Base-by-base conservation (phyloP, 2,113 vertebrate species). In the Ophiodon elongatus region DNA sequence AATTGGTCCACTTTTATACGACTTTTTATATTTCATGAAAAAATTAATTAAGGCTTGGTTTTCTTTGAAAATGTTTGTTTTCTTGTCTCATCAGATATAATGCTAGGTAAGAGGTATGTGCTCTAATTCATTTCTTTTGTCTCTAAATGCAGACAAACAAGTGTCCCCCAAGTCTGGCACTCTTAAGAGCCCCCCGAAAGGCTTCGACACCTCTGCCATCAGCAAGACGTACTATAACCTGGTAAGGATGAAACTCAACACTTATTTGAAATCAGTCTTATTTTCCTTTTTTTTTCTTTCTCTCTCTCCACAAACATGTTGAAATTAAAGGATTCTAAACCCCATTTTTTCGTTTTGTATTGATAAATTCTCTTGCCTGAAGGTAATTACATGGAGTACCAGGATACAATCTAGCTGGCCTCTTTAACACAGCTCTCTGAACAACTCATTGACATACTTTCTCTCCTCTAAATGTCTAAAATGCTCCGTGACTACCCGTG, bases 191-290 rank as follows among this genome's bases (percentile, higher is more conserved):
- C 98, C 98, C 9, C 98, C 98, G 33, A 99, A 98, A 96, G 98
- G 98, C 74, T 97, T 99, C 43, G 98, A 99, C 88, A 97, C 97
- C 0, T 96, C 97, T 88, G 96, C 97, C 79, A 97, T 99, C 89
- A 99, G 97, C 95, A 99, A 98, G 96, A 98, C 98, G 4, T 99
- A 99, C 93, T 99, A 99, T 75, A 99, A 99, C 73, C 92, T 99
- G 98, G 98, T 99, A 88, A 97, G 97, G 92, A 80, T 0, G 2
- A 50, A 45, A 8, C 52, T 45, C 64, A 41, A n/a, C 23, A 29
- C 0, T 27, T 57, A 14, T 69, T n/a, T 76, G 8, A 25, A 21
- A 8, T 52, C n/a, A 1, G 17, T 80, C 47, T 43, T 21, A 9
- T 33, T 19, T 13, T 68, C 4, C n/a, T 25, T 56, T 5, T 68